phyloP scores from a whole-genome alignment of 2,888 invertebrate genomes.

The Orthonychiurus folsomi region DNA sequence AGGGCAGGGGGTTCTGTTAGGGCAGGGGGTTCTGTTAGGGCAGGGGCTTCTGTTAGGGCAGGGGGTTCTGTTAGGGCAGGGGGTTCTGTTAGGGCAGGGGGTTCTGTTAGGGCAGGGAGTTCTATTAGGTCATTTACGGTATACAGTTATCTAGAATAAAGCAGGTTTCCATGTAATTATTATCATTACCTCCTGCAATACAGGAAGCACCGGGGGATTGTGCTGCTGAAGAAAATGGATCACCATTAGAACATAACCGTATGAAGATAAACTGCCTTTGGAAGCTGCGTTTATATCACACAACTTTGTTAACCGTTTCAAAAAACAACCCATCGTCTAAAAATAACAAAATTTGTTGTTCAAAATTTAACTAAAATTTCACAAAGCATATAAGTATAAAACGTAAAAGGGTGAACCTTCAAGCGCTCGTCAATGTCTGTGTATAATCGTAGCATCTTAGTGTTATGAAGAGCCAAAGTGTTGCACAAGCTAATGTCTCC shows the following conservation, averaged over 20 bases:
- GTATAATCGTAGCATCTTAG: slow-evolving; percentile 49
- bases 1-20: too few species aligned
- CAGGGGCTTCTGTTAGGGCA: too few species aligned
- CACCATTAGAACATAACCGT: slow-evolving; percentile 53
- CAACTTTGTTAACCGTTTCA: slow-evolving; percentile 52
- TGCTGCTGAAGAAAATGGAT: slow-evolving; percentile 53
- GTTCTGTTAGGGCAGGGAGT: too few species aligned
- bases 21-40: too few species aligned
- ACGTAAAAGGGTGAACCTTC: slow-evolving; percentile 40
- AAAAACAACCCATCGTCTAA: slow-evolving; percentile 47
- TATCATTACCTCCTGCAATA: slow-evolving; percentile 50
- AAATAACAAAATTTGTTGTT: too few species aligned
- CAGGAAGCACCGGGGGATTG: slow-evolving; percentile 52
- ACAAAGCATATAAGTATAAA: neutral
- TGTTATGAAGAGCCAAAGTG: slow-evolving; percentile 51
- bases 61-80: too few species aligned
- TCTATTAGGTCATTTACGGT: too few species aligned
- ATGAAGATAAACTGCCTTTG: slow-evolving; percentile 53
- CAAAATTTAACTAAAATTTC: too few species aligned
- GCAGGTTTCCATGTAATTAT: too few species aligned
- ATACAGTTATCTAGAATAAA: too few species aligned
- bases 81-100: too few species aligned
- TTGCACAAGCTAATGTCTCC: slow-evolving; percentile 56
- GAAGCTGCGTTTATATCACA: slow-evolving; percentile 55
- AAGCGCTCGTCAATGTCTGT: slow-evolving; percentile 49